Base-by-base conservation (phyloP, 2,888 invertebrate species). In the Papilio demoleus region DNA sequence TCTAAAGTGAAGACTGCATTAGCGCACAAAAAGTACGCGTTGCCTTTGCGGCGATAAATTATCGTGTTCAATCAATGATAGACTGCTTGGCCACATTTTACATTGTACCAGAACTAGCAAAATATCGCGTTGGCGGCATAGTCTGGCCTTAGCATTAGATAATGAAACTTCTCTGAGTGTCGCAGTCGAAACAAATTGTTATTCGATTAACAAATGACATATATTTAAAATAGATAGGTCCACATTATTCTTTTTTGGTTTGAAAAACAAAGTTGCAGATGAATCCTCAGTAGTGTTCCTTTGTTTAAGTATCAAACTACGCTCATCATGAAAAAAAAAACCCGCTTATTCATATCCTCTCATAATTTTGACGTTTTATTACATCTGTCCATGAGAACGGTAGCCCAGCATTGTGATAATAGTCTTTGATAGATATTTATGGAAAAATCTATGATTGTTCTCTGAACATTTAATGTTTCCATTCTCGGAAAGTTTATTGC, bases 341-440 rank as follows among this genome's bases (percentile, higher is more conserved):
- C 73, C 34, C 65, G 58, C 71, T 70, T 78, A 83, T 84, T 79
- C 80, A 81, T 79, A 79, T 71, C 75, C 72, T 73, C 75, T 79
- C 83, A 82, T 85, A 84, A 82, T 78, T 83, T 78, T 75, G 72
- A 61, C 73, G 70, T 78, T 86, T 86, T 86, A 87, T 80, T 72
- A 70, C 74, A 74, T 72, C 70, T 22, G 38, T 60, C 67, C 73
- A 72, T 80, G 79, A 78, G 80, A 79, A 82, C 84, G 78, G 85
- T 84, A 85, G 86, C 82, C 34, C 74, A 71, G 75, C 74, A 71
- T 70, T 61, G 70, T 71, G 72, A 77, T 72, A 71, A 70, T 72
- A 50, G 67, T 31, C 56, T 59, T 53, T 64, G 71, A 71, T 59
- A 58, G 61, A 67, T 71, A 64, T 67, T 63, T 63, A 40, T 50